Base-by-base conservation (phyloP, 1,140 invertebrate genomes). In the Megalonaias nervosa region DNA sequence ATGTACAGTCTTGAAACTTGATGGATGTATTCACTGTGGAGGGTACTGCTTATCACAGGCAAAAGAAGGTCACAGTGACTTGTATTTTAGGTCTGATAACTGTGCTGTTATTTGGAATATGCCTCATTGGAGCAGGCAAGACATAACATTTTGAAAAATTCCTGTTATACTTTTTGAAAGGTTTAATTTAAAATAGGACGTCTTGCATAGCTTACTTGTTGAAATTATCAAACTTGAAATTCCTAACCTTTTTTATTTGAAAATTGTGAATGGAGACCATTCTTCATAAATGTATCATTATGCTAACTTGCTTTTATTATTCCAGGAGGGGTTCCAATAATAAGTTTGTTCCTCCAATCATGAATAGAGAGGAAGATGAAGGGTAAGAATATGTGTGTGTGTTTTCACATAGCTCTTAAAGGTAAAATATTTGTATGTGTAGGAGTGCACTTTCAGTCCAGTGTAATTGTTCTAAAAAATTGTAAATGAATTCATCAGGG, bases 341-440 rank as follows among this genome's bases (percentile, higher is more conserved):
- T 78, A 89, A 86, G 67, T 90, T 90, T 86, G 77, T 87, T 15
- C 85, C 87, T n/a, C 87, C 87, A 31, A 77, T 86, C 21, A 74
- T 83, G 59, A 87, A 83, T 66, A 85, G 71, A 80, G 85, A 86
- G 9, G 79, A 81, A 58, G 78, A 81, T 55, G 79, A 82, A 26
- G 74, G 76, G 81, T 83, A 62, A 76, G 67, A 74, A 19, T 26
- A 60, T 68, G 17, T 57, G 17, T 55, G 23, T 15, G 19, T 19
- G 26, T 67, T n/a, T 21, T 69, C 56, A 19, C n/a, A 61, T 23
- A 19, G 9, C 9, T 21, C 17, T 23, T 56, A 48, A 13, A 60
- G 23, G 38, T 57, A 23, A 31, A 71, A 61, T 31, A 15, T 60
- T 38, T 48, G 19, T 23, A 59, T 55, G 16, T 23, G n/a, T 11